These are phyloP conservation scores for Heterodera carotae DNA, from an alignment of 1,140 invertebrate species.

Conservation along the genomic window DNA sequence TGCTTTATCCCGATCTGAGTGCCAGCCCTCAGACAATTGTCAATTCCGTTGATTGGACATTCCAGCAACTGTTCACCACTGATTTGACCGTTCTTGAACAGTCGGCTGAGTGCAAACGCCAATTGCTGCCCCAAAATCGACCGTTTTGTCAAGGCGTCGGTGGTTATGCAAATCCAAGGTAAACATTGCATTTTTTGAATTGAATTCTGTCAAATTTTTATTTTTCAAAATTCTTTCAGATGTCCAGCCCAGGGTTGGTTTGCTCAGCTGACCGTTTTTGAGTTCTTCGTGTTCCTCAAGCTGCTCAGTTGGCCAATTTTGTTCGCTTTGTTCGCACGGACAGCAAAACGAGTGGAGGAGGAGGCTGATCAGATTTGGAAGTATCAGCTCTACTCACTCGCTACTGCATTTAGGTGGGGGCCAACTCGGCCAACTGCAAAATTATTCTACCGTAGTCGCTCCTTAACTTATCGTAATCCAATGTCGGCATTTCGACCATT, in stretches of 20 bases:
- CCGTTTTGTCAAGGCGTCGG: slow-evolving; percentile 39
- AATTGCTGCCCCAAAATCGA: slow-evolving; percentile 36
- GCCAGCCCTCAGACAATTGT: slow-evolving; percentile 20
- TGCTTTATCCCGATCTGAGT: slow-evolving; percentile 55
- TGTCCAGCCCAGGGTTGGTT: slow-evolving; percentile 53
- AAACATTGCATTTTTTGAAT: slow-evolving; percentile 23
- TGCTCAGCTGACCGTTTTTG: slow-evolving; percentile 47
- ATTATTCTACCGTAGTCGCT: background rate
- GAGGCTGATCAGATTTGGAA: slow-evolving; percentile 63
- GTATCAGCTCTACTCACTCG: slow-evolving; percentile 59
- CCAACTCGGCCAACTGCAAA: too few relatives aligned
- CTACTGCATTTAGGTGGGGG: slow-evolving; percentile 54
- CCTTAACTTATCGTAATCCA: too few relatives aligned
- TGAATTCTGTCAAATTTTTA: background rate
- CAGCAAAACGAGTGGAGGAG: slow-evolving; percentile 61
- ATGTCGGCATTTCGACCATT: too few relatives aligned
- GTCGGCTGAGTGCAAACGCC: slow-evolving; percentile 47
- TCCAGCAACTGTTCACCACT: slow-evolving; percentile 58
- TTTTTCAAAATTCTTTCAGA: background rate
- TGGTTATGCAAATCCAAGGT: slow-evolving; percentile 51
- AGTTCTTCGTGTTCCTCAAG: slow-evolving; percentile 60
- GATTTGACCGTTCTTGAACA: slow-evolving; percentile 52
- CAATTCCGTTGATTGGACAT: slow-evolving; percentile 52
- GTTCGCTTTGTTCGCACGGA: slow-evolving; percentile 61
- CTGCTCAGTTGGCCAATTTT: slow-evolving; percentile 59